A percentile compares a stretch with the other conserved stretches of the same genome.
phyloP scores from a whole-genome alignment of 2,113 vertebrate genomes.

The Platichthys flesus region DNA sequence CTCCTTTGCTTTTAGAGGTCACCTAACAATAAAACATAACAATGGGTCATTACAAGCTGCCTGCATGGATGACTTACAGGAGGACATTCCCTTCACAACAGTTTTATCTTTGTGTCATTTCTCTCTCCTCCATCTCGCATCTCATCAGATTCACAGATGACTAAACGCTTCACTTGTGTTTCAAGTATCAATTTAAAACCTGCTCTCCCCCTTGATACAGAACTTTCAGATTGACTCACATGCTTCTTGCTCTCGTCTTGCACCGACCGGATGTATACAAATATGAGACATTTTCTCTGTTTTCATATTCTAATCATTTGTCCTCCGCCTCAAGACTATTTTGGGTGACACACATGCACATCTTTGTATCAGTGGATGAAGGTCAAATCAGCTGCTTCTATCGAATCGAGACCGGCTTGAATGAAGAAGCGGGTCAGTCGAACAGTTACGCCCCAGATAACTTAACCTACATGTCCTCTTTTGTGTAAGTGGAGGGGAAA shows the following conservation, averaged over 20 bases:
- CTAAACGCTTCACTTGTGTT: slow-evolving; percentile 27
- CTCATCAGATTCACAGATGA: slow-evolving; percentile 41
- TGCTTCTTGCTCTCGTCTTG: slow-evolving; percentile 2
- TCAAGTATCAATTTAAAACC: slow-evolving; percentile 42
- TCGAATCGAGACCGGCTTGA: slow-evolving; percentile 30
- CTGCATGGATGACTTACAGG: neutral
- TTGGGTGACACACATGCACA: slow-evolving; percentile 39
- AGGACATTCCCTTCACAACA: neutral
- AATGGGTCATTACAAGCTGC: neutral
- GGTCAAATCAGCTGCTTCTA: slow-evolving; percentile 54
- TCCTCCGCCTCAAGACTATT: slow-evolving; percentile 24
- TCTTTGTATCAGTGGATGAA: slow-evolving; percentile 44
- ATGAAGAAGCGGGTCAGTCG: slow-evolving; percentile 60
- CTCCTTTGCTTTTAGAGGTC: neutral
- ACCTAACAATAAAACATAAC: neutral
- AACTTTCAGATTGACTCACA: slow-evolving; percentile 45
- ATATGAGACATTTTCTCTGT: slow-evolving; percentile 27
- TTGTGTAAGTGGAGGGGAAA: slow-evolving; percentile 42
- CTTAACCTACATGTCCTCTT: slow-evolving; percentile 52
- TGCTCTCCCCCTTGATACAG: slow-evolving; percentile 47
- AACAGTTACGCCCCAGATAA: slow-evolving; percentile 64
- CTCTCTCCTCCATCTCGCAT: neutral
- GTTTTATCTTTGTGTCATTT: slow-evolving; percentile 28
- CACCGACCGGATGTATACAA: slow-evolving; percentile 39
- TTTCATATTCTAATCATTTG: slow-evolving; percentile 5